Evolutionary conservation across 2,888 invertebrate genomes (phyloP), one percentile per base, ranked within the genome.

Genomic region (Lepidonotus clava): DNA sequence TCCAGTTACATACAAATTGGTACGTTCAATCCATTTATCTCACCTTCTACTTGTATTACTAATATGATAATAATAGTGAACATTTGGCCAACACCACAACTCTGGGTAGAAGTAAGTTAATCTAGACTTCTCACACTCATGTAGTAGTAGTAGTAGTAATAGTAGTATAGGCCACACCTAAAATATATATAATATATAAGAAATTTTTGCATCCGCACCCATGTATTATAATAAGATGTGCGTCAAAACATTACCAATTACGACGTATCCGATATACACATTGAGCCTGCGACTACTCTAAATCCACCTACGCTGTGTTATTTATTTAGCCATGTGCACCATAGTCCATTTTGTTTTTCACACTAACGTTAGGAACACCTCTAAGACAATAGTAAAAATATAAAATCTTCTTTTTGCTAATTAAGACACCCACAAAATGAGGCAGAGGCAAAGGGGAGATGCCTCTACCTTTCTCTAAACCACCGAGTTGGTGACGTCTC

Each of bases 191-290:
- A 80, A 66, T 80, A 80, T 80, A 80, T 46, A 46, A 71, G 46
- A 46, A 41, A 41, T 80, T 80, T 80, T 80, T 80, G 80, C 80
- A 80, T 80, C 80, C 80, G 80, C 80, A 80, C 80, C 51, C 80
- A 80, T 46, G n/a, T 80, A 80, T 80, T n/a, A n/a, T n/a, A n/a
- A 80, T 80, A 46, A 80, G 80, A 80, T 80, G 80, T 80, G 80
- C 80, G 80, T 51, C 71, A 34, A 71, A 71, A 71, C n/a, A 71
- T 71, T 71, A 71, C 71, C 71, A 71, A 18, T 2, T 71, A 71
- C 71, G 71, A 71, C 71, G 51, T 80, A 14, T 46, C 80, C 38
- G 76, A 24, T 76, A 80, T 28, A 80, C 80, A 80, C 80, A 80
- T 80, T 80, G 80, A 80, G 80, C 80, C 5, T 80, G 46, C 80